Percentiles rank a stretch among this genome's conserved stretches.
Conservation (phyloP, 1,140 invertebrate species). For the Drosophila persimilis region DNA sequence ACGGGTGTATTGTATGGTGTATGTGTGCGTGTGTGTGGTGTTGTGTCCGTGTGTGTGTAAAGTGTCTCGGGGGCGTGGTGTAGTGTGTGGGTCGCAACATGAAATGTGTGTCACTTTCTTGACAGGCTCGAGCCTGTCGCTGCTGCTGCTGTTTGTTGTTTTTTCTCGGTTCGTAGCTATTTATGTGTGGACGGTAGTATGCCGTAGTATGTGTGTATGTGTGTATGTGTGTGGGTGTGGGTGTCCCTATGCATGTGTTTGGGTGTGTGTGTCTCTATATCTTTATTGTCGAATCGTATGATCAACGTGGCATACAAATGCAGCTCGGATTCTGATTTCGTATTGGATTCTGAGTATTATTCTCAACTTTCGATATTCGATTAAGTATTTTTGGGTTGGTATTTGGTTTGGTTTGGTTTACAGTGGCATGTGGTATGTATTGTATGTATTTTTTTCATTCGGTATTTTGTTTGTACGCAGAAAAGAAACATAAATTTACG, state of each 20-base stretch:
- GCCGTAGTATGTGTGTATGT: constrained; percentile 11
- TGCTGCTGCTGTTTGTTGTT: constrained; percentile 27
- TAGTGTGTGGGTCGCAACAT: constrained; percentile 40
- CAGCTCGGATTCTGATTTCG: constrained; percentile 78
- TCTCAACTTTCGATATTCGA: constrained; percentile 30
- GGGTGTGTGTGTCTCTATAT: constrained; percentile 18
- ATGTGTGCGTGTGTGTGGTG: constrained; percentile 8
- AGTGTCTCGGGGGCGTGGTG: not conserved
- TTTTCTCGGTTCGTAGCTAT: constrained; percentile 45
- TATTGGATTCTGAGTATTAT: constrained; percentile 24
- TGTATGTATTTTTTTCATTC: constrained; percentile 43
- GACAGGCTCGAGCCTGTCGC: constrained; percentile 59
- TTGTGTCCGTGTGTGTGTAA: constrained; percentile 4
- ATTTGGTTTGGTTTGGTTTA: constrained; percentile 18
- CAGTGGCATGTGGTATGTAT: constrained; percentile 16
- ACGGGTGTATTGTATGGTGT: constrained; percentile 4
- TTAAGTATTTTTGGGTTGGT: constrained; percentile 11
- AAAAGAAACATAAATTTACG: constrained; percentile 81
- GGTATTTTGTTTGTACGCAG: constrained; percentile 66
- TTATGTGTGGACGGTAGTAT: constrained; percentile 44
- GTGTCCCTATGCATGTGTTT: constrained; percentile 18
- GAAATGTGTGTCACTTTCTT: constrained; percentile 73
- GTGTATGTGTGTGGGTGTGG: constrained; percentile 19
- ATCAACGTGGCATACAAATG: constrained; percentile 72
- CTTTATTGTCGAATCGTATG: constrained; percentile 22